A percentile compares a stretch with the other conserved stretches of the same genome.
Conservation (phyloP, 2,113 vertebrate species). For the Labrus mixtus region DNA sequence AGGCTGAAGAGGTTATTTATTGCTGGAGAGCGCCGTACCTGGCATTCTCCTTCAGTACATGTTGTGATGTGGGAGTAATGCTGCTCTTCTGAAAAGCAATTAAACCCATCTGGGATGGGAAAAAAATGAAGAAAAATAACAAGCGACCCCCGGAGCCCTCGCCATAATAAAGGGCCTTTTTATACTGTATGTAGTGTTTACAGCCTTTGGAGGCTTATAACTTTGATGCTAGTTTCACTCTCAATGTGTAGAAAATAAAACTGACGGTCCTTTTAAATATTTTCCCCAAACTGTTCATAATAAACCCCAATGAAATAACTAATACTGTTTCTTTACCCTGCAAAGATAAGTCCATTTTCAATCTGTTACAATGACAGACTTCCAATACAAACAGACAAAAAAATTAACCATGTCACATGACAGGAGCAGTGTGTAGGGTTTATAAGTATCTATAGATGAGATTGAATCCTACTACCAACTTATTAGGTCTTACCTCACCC, state of each 20-base stretch:
- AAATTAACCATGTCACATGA: neutral
- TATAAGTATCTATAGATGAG: too few relatives aligned
- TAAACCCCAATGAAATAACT: neutral
- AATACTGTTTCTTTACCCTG: neutral
- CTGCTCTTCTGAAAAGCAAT: slow-evolving; percentile 75
- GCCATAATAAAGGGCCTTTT: slow-evolving; percentile 5
- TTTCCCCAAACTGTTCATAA: neutral
- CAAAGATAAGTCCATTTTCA: slow-evolving; percentile 11
- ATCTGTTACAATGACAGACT: neutral
- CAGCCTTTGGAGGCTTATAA: neutral
- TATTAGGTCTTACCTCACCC: too few relatives aligned
- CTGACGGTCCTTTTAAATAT: too few relatives aligned
- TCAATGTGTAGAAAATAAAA: neutral
- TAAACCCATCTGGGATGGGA: slow-evolving; percentile 63
- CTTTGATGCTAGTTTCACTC: neutral
- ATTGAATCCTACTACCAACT: too few relatives aligned
- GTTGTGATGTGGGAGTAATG: slow-evolving; percentile 79
- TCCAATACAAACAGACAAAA: too few relatives aligned
- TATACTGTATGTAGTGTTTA: neutral
- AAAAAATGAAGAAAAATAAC: slow-evolving; percentile 14
- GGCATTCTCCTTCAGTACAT: slow-evolving; percentile 78
- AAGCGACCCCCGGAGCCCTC: neutral
- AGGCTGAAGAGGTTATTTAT: slow-evolving; percentile 75
- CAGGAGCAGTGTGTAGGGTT: too few relatives aligned
- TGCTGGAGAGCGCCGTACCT: slow-evolving; percentile 64